Conservation (phyloP, 2,888 invertebrate genomes). For the Diarsia dahlii region DNA sequence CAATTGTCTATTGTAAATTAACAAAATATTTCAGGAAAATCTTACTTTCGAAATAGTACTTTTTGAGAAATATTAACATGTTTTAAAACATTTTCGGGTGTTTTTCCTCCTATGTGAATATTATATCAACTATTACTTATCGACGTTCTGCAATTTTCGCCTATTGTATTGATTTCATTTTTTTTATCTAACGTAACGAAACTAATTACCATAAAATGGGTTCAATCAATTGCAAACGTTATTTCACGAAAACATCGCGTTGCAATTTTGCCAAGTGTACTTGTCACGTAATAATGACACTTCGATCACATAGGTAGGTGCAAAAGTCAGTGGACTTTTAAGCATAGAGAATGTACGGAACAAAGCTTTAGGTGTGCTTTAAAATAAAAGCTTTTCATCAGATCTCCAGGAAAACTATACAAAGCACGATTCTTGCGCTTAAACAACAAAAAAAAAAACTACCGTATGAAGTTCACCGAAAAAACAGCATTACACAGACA, state of each 20-base stretch:
- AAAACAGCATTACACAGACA: slow-evolving; percentile 31
- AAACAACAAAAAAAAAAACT: slow-evolving; percentile 12
- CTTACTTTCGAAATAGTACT: not conserved
- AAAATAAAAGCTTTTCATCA: not conserved
- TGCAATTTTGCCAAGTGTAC: too few relatives aligned
- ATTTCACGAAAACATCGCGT: too few relatives aligned
- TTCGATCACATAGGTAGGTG: not conserved
- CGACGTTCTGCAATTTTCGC: too few relatives aligned
- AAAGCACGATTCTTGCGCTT: not conserved
- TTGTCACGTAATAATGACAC: too few relatives aligned
- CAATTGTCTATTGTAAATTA: slow-evolving; percentile 58
- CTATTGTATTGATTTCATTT: too few relatives aligned
- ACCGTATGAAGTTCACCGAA: slow-evolving; percentile 30
- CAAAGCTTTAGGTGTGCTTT: not conserved
- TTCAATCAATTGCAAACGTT: too few relatives aligned
- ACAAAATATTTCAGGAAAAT: slow-evolving; percentile 35
- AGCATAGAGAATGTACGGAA: not conserved
- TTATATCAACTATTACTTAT: too few relatives aligned
- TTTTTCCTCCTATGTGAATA: not conserved
- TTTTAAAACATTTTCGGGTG: not conserved
- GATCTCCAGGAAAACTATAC: not conserved
- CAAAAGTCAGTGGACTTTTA: not conserved
- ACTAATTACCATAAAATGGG: too few relatives aligned
- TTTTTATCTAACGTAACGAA: too few relatives aligned
- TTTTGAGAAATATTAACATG: not conserved